These are phyloP conservation scores for Drosophila sulfurigaster DNA, from an alignment of 1,140 invertebrate genomes.

Conservation along the genomic window DNA sequence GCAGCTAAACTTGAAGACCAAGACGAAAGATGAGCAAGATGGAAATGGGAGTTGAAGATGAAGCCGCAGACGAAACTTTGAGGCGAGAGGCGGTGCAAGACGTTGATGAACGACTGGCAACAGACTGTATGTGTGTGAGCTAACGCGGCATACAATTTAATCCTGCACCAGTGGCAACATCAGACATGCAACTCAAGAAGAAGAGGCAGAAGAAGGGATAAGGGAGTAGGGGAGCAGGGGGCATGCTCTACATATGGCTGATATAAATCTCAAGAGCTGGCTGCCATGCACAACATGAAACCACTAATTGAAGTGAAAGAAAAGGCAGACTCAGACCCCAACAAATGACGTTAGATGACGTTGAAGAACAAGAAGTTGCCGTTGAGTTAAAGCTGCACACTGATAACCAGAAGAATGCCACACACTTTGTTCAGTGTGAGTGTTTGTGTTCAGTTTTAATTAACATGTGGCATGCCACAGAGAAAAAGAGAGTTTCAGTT, in stretches of 20 bases:
- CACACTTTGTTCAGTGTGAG: background rate
- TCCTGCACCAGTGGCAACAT: constrained; percentile 57
- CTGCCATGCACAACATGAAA: constrained; percentile 76
- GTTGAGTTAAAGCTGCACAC: constrained; percentile 26
- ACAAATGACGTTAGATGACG: constrained; percentile 45
- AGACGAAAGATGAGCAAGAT: constrained; percentile 1
- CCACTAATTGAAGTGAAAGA: constrained; percentile 81
- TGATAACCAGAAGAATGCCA: constrained; percentile 42
- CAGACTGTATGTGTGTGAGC: background rate
- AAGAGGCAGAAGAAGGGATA: background rate
- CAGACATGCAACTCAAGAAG: constrained; percentile 48
- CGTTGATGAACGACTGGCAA: constrained; percentile 74
- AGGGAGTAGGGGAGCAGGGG: background rate
- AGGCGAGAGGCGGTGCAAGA: constrained; percentile 23
- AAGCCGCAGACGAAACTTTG: constrained; percentile 55
- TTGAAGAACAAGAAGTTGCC: background rate
- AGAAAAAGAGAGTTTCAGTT: constrained; percentile 32
- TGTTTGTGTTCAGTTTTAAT: constrained; percentile 51
- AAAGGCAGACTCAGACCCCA: constrained; percentile 35
- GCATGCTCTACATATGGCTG: constrained; percentile 64
- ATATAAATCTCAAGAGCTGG: constrained; percentile 78
- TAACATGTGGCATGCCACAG: constrained; percentile 53
- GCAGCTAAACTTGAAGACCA: constrained; percentile 25
- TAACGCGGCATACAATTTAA: constrained; percentile 65
- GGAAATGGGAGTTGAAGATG: constrained; percentile 1